These are phyloP conservation scores for Gila robusta DNA, from an alignment of 2,797 vertebrate genomes.

Conservation along the genomic window DNA sequence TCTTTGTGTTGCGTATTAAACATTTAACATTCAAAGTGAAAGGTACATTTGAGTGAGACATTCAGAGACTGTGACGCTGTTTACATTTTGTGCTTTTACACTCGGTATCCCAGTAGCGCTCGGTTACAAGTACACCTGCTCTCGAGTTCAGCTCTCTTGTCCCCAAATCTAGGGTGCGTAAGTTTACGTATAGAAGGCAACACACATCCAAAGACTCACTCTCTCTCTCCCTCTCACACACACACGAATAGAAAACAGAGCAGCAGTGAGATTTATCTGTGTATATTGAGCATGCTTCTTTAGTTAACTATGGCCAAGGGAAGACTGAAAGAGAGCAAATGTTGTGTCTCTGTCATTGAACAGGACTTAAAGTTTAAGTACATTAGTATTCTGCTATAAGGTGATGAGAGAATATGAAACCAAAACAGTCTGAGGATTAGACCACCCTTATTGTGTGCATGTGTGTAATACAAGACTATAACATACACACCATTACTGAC, in stretches of 20 bases:
- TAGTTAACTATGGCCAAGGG: not conserved
- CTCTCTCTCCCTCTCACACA: not conserved
- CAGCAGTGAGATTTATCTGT: slow-evolving; percentile 15
- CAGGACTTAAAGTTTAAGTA: slow-evolving; percentile 57
- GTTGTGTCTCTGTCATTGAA: slow-evolving; percentile 59
- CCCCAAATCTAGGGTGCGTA: slow-evolving; percentile 28
- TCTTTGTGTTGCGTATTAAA: not conserved
- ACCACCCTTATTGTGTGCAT: slow-evolving; percentile 44
- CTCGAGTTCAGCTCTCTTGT: not conserved
- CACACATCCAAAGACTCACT: not conserved
- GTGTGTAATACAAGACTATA: slow-evolving; percentile 30
- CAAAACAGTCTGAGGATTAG: slow-evolving; percentile 50
- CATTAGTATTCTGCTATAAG: slow-evolving; percentile 55
- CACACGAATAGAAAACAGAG: not conserved
- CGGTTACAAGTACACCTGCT: slow-evolving; percentile 28
- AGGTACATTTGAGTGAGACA: slow-evolving; percentile 22
- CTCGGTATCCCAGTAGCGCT: not conserved
- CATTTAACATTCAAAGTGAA: slow-evolving; percentile 41
- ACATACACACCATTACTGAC: slow-evolving; percentile 37
- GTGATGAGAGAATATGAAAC: slow-evolving; percentile 58
- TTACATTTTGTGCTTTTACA: slow-evolving; percentile 29
- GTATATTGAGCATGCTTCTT: not conserved
- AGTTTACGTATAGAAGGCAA: not conserved
- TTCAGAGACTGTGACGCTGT: slow-evolving; percentile 1
- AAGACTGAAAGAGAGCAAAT: slow-evolving; percentile 41